Base-by-base conservation (phyloP, 1,140 invertebrate species). In the Drosophila ironensis region DNA sequence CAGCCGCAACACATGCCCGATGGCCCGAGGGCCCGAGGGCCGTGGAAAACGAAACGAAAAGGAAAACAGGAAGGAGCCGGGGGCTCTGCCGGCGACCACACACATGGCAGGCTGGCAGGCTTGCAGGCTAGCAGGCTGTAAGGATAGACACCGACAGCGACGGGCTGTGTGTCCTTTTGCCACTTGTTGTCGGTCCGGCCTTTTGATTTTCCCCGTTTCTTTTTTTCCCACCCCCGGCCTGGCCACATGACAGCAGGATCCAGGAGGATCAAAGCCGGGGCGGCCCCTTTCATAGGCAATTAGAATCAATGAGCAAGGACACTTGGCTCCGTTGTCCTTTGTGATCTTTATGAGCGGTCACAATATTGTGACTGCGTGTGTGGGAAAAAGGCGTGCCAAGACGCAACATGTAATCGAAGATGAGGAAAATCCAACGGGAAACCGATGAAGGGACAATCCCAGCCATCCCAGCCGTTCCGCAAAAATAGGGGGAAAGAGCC, bases 261-360 rank as follows among this genome's bases (percentile, higher is more conserved):
- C 46, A 70, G 68, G 7, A 27, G 25, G 60, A 54, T 63, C 77
- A 28, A 16, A 59, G 35, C 33, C 16, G 14, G n/a, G 73, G 37
- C 77, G 77, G 77, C 59, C 27, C 54, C 73, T 82, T 82, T 82
- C 51, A 82, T 71, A 52, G 45, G 78, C 78, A 82, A 82, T 82
- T 82, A 82, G 78, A 66, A 66, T 66, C 78, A 82, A 84, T 84
- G 78, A 82, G 72, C 73, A 82, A 82, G 78, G 78, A 82, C 78
- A 82, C 68, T 81, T 37, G 22, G 30, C 40, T 44, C 44, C 8
- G 40, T 11, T 28, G 25, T 12, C 20, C 67, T 69, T 72, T 77
- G 68, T 38, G 37, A 61, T 63, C 56, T 47, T 67, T 74, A 60
- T 69, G 63, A 47, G 56, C 67, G 48, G 78, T 82, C 78, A 82